These are phyloP conservation scores for Choristoneura fumiferana DNA, from an alignment of 1,140 invertebrate genomes.

Conservation along the genomic window DNA sequence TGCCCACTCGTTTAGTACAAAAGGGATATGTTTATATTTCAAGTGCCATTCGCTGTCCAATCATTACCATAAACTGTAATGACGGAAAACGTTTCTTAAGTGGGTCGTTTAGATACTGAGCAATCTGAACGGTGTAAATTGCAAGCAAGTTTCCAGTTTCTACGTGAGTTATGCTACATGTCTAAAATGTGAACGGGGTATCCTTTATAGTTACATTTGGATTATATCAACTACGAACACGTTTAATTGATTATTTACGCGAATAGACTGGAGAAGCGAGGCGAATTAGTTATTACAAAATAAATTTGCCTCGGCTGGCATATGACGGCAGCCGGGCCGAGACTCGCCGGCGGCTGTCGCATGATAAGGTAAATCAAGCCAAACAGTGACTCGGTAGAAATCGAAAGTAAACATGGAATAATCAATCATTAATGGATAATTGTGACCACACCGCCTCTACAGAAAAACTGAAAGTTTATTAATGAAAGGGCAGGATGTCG, in stretches of 20 bases:
- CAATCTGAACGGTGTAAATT: too few relatives aligned
- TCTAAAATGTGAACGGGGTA: too few relatives aligned
- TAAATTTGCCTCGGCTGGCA: neutral
- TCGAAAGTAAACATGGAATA: slow-evolving; percentile 59
- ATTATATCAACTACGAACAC: too few relatives aligned
- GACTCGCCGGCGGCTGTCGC: slow-evolving; percentile 21
- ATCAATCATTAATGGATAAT: slow-evolving; percentile 67
- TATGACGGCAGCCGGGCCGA: neutral
- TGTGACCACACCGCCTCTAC: slow-evolving; percentile 31
- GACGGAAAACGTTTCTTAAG: neutral
- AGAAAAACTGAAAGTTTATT: slow-evolving; percentile 51
- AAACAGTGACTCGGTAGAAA: slow-evolving; percentile 54
- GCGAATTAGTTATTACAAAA: neutral
- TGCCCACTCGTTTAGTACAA: neutral
- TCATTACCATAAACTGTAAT: neutral
- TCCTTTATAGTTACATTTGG: too few relatives aligned
- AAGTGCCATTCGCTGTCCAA: slow-evolving; percentile 2
- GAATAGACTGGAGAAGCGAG: too few relatives aligned
- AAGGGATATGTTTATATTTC: slow-evolving; percentile 11
- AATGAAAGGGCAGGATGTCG: slow-evolving; percentile 57
- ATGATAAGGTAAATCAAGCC: slow-evolving; percentile 40
- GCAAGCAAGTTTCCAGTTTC: too few relatives aligned
- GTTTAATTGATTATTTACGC: too few relatives aligned
- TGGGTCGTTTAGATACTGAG: too few relatives aligned
- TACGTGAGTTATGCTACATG: too few relatives aligned